Evolutionary conservation across 2,888 invertebrate genomes (phyloP), one percentile per base, ranked within the genome.

Genomic region (Strigamia crassipes): DNA sequence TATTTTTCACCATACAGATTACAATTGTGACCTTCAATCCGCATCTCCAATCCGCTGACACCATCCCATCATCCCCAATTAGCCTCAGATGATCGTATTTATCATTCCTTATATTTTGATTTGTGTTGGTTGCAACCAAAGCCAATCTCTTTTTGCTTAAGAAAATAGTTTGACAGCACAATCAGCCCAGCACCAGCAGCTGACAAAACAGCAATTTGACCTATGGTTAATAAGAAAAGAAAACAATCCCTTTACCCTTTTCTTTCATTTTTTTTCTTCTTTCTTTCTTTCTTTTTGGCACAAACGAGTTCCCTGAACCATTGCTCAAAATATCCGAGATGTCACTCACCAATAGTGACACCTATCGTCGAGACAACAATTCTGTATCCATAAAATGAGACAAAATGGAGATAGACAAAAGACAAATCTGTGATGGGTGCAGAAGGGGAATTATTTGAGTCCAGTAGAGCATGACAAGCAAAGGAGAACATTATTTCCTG

Each of bases 401-500:
- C 51, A 51, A 51, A 51, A 18, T 13, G 51, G 51, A n/a, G n/a
- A 51, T 51, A 51, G 51, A 51, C 51, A 51, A 51, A 51, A 18
- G 51, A 51, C 51, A 51, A 51, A 51, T 51, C 51, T n/a, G n/a
- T 51, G 51, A 51, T 51, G n/a, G 51, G 51, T 51, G 51, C 10
- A 51, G 51, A 51, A 18, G 51, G 51, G 51, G n/a, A 42, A 51
- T n/a, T n/a, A 51, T n/a, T 51, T 51, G 51, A 51, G 51, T 51
- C 51, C 51, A 51, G 51, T 51, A 18, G 51, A 51, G 51, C 51
- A 51, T 51, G 51, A 51, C 51, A 51, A 51, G 51, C n/a, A 51
- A 34, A 51, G n/a, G 51, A 51, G 51, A 51, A 51, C 51, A 51
- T 51, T 51, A 51, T 51, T 51, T 51, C n/a, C 51, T 51, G 51